A percentile compares a stretch with the other conserved stretches of the same genome.
These are phyloP conservation scores for Drosophila navojoa DNA, from an alignment of 1,140 invertebrate genomes.

Conservation along the genomic window DNA sequence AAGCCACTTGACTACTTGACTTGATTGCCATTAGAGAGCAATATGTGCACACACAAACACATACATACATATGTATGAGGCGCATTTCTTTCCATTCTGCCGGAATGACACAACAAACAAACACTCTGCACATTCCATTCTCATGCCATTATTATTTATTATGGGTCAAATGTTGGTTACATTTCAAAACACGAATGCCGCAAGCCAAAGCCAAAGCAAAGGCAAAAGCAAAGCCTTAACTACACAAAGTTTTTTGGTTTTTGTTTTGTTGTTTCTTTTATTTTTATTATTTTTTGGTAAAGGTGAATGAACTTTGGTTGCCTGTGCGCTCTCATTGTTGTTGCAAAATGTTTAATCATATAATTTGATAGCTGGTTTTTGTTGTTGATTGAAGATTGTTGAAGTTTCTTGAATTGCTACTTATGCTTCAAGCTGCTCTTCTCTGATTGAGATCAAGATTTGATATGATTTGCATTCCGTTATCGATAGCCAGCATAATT, in stretches of 20 bases:
- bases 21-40: slow-evolving; percentile 74
- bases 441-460: slow-evolving; percentile 3
- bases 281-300: slow-evolving; percentile 36
- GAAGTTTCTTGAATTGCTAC: neutral
- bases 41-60: slow-evolving; percentile 1
- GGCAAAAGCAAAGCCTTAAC: slow-evolving; percentile 51
- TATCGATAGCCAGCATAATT: slow-evolving; percentile 37
- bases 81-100: slow-evolving; percentile 40
- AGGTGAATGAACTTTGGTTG: slow-evolving; percentile 52
- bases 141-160: slow-evolving; percentile 51
- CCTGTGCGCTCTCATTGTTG: slow-evolving; percentile 32
- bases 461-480: slow-evolving; percentile 5
- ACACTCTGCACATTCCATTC: slow-evolving; percentile 18
- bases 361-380: slow-evolving; percentile 26
- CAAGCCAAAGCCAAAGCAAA: slow-evolving; percentile 43
- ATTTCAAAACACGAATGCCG: slow-evolving; percentile 50
- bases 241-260: slow-evolving; percentile 18
- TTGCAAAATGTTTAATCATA: slow-evolving; percentile 62
- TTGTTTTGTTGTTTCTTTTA: slow-evolving; percentile 23
- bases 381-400: neutral
- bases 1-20: slow-evolving; percentile 76
- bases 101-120: slow-evolving; percentile 23
- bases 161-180: slow-evolving; percentile 66
- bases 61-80: slow-evolving; percentile 16
- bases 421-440: slow-evolving; percentile 1